A percentile compares a stretch with the other conserved stretches of the same genome.
These are phyloP conservation scores for Sinhomidia bicolor DNA, from an alignment of 2,888 invertebrate species.

Conservation along the genomic window DNA sequence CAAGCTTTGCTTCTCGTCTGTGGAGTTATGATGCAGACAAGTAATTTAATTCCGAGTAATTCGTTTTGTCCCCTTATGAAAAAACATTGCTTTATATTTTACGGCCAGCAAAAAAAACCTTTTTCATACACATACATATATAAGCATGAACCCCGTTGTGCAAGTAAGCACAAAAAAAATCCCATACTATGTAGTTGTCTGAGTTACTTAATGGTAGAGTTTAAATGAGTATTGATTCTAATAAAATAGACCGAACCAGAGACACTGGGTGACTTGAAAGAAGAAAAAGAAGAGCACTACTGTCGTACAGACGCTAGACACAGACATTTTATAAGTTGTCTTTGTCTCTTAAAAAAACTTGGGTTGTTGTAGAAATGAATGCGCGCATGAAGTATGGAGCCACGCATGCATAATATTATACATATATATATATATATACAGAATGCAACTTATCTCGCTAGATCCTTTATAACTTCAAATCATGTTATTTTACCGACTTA, in stretches of 20 bases:
- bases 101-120: not conserved
- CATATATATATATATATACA: not conserved
- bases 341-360: too few relatives aligned
- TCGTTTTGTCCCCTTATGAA: not conserved
- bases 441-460: not conserved
- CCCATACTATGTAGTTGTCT: not conserved
- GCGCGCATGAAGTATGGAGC: not conserved
- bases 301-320: too few relatives aligned
- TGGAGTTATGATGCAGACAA: slow-evolving; percentile 13
- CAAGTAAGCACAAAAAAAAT: not conserved
- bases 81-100: not conserved
- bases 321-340: too few relatives aligned
- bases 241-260: not conserved
- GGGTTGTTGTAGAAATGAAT: too few relatives aligned
- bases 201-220: not conserved
- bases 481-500: slow-evolving; percentile 3
- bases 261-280: not conserved
- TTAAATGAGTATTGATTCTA: slow-evolving; percentile 11
- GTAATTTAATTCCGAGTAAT: not conserved
- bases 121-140: not conserved
- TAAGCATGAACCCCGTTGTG: not conserved
- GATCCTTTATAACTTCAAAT: slow-evolving; percentile 7
- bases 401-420: not conserved
- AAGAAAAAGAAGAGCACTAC: too few relatives aligned
- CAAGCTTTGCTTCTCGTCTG: not conserved